Evolutionary conservation across 2,888 invertebrate species (phyloP).

Genomic region (Trachelus stipa): DNA sequence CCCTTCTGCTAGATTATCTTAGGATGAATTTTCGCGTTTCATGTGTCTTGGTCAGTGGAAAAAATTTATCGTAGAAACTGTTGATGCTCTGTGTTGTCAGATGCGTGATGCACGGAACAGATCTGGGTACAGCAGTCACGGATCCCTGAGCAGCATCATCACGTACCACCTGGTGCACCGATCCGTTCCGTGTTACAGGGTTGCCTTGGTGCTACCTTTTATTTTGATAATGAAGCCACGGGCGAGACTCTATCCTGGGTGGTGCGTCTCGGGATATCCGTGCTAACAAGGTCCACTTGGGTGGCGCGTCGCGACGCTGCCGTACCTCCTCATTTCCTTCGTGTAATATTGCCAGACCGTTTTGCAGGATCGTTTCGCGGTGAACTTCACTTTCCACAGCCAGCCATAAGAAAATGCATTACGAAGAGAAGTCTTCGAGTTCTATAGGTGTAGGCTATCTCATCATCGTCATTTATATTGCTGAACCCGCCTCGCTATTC

Average conservation of each 20-base stretch:
- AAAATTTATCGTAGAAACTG: too few relatives aligned
- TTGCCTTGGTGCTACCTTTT: conserved; percentile 29
- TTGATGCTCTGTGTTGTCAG: neutral
- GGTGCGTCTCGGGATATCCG: conserved; percentile 48
- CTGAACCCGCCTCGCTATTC: neutral
- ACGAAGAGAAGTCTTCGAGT: neutral
- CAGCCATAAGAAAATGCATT: neutral
- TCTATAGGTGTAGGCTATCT: neutral
- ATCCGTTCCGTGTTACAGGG: conserved; percentile 26
- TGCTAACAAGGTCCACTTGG: conserved; percentile 63
- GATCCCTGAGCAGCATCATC: conserved; percentile 6
- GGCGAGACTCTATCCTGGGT: conserved; percentile 40
- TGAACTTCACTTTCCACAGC: neutral
- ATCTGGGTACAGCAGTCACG: neutral
- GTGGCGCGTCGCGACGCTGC: conserved; percentile 45
- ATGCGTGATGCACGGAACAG: neutral
- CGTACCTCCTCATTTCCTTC: conserved; percentile 48
- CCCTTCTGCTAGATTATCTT: neutral
- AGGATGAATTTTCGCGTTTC: neutral
- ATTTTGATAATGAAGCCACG: conserved; percentile 54
- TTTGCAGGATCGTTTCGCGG: conserved; percentile 32
- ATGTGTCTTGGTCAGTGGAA: neutral
- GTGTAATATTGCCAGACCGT: conserved; percentile 53
- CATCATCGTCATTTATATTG: neutral
- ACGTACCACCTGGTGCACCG: conserved; percentile 21